Conservation (phyloP, 2,113 vertebrate species). For the Chelonoidis abingdonii region DNA sequence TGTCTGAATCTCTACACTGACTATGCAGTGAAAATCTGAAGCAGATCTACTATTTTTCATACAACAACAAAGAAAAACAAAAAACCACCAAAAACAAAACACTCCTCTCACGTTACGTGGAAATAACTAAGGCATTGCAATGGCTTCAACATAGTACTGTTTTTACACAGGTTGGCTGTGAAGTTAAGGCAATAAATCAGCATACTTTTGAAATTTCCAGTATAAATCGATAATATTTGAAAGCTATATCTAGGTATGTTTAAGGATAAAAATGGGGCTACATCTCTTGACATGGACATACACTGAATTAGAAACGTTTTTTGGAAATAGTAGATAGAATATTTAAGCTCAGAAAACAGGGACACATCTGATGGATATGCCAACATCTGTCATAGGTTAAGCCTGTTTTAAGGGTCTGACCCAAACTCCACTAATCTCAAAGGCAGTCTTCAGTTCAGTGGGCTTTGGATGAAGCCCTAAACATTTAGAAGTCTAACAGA, state of each 20-base stretch:
- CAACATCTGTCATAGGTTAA: background rate
- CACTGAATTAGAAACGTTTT: background rate
- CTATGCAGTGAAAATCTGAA: background rate
- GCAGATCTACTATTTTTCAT: background rate
- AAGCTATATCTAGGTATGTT: background rate
- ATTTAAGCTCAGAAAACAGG: background rate
- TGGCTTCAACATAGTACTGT: background rate
- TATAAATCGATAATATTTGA: background rate
- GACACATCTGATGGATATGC: background rate
- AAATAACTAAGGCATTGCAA: background rate
- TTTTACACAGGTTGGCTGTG: background rate
- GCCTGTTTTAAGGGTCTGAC: background rate
- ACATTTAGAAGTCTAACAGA: background rate
- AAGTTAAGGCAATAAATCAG: background rate
- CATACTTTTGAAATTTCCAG: background rate
- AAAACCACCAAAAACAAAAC: background rate
- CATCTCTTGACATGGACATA: background rate
- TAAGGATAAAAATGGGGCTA: background rate
- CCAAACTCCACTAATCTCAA: background rate
- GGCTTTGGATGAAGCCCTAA: rapidly evolving
- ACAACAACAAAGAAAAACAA: background rate
- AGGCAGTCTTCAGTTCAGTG: background rate
- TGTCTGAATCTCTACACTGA: background rate
- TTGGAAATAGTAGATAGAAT: background rate
- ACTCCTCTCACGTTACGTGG: background rate